Evolutionary conservation across 2,113 vertebrate genomes (phyloP).

Genomic region (Hypanus sabinus): DNA sequence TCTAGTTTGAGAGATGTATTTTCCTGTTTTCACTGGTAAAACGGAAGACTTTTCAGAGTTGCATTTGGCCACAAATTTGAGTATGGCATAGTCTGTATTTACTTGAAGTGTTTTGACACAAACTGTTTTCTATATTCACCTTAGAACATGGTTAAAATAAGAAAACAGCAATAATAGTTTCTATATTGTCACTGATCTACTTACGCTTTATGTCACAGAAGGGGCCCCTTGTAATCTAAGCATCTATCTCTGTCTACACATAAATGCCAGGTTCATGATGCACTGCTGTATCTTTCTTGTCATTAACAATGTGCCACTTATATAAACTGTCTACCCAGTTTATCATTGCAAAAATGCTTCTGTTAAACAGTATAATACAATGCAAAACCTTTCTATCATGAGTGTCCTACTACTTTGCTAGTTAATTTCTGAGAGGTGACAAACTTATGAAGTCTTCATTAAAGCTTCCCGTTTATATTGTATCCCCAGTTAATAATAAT

Average conservation of each 20-base stretch:
- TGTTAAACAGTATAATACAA: not conserved
- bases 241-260: not conserved
- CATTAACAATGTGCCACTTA: not conserved
- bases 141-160: not conserved
- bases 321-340: too few species aligned
- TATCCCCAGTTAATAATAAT: not conserved
- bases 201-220: not conserved
- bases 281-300: not conserved
- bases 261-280: not conserved
- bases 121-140: not conserved
- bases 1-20: not conserved
- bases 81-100: not conserved
- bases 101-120: not conserved
- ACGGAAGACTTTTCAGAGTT: not conserved
- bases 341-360: too few species aligned
- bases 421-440: not conserved
- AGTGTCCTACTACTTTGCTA: not conserved
- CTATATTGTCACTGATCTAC: not conserved
- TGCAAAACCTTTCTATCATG: not conserved
- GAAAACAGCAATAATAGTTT: not conserved
- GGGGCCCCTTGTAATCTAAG: not conserved
- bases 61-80: not conserved
- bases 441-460: not conserved
- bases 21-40: not conserved
- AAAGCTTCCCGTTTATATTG: not conserved